phyloP scores from a whole-genome alignment of 2,797 vertebrate genomes.

The Acropternis orthonyx region DNA sequence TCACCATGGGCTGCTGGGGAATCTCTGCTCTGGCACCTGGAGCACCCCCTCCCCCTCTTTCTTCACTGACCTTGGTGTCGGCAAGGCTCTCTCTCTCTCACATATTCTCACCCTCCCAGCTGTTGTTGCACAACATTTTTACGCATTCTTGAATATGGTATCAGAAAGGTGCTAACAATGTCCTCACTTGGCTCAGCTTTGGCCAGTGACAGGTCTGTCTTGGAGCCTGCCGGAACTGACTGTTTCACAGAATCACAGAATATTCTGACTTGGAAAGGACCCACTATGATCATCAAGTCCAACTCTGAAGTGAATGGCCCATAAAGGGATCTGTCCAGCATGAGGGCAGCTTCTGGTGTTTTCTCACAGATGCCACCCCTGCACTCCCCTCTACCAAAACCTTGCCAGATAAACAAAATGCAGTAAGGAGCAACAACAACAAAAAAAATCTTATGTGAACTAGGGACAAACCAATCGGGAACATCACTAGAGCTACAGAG shows the following conservation, averaged over 20 bases:
- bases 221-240: background rate
- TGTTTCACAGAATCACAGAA: background rate
- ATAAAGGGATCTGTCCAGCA: background rate
- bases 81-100: background rate
- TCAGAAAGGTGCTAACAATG: background rate
- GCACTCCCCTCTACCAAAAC: background rate
- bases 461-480: background rate
- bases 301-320: background rate
- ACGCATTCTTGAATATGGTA: background rate
- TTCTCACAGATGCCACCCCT: background rate
- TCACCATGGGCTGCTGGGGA: background rate
- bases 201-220: background rate
- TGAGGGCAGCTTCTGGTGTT: background rate
- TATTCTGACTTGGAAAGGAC: background rate
- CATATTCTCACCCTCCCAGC: background rate
- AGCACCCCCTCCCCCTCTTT: background rate
- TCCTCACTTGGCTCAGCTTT: background rate
- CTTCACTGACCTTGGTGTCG: background rate
- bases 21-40: background rate
- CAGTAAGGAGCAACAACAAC: background rate
- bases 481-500: background rate
- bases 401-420: background rate
- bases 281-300: background rate
- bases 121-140: background rate
- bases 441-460: background rate